Conservation (phyloP, 2,797 vertebrate species). For the Chiroxiphia lanceolata region DNA sequence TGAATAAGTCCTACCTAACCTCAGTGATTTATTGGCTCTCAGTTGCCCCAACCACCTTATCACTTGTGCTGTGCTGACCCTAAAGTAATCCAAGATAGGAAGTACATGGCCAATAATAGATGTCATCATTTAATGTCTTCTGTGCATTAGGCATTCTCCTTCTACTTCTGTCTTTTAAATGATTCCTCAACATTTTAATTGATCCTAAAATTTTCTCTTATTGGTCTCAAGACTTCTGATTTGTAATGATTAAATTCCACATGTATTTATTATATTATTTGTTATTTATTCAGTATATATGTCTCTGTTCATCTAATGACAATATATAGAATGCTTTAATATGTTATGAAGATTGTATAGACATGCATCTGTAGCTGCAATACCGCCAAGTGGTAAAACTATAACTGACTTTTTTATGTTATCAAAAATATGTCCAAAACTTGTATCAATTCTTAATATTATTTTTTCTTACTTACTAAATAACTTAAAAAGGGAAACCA, state of each 20-base stretch:
- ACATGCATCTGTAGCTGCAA: not conserved
- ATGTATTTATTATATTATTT: not conserved
- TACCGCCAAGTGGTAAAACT: not conserved
- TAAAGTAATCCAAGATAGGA: conserved; percentile 44
- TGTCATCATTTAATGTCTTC: not conserved
- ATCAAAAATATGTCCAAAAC: not conserved
- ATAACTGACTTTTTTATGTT: not conserved
- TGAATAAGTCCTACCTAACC: not conserved
- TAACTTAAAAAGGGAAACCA: not conserved
- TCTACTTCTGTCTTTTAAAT: not conserved
- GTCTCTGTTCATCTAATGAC: not conserved
- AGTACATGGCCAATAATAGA: conserved; percentile 19
- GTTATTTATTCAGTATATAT: not conserved
- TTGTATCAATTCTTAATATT: not conserved
- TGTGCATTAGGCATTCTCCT: not conserved
- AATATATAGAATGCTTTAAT: not conserved
- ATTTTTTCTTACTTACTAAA: not conserved
- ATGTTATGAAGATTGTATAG: not conserved
- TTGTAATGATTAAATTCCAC: not conserved
- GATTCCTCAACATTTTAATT: not conserved
- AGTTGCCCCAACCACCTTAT: conserved; percentile 28
- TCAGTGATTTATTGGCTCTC: conserved; percentile 31
- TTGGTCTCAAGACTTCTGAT: not conserved
- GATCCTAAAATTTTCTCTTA: not conserved
- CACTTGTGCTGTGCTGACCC: not conserved